Percentiles rank a stretch among this genome's conserved stretches.
phyloP scores from a whole-genome alignment of 2,797 vertebrate genomes.

The Garrulus glandarius region DNA sequence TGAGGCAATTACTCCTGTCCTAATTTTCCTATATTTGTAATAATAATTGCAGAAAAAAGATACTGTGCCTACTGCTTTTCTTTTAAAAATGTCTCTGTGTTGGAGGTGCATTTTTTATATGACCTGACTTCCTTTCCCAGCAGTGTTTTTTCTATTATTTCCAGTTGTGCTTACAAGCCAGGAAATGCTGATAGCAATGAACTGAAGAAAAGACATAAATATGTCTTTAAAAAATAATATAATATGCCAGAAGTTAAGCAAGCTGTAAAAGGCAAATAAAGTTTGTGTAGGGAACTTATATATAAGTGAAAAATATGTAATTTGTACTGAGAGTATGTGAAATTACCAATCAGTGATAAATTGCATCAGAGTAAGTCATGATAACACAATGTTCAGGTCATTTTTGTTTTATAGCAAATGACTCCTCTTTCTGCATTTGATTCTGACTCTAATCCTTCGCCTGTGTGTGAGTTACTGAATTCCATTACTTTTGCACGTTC shows the following conservation, averaged over 20 bases:
- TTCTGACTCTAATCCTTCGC: neutral
- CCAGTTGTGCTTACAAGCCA: neutral
- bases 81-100: neutral
- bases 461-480: neutral
- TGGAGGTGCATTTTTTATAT: neutral
- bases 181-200: neutral
- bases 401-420: neutral
- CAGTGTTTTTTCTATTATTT: neutral
- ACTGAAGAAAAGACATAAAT: neutral
- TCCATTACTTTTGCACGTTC: neutral
- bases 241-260: neutral
- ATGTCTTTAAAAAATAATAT: rapidly evolving
- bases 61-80: neutral
- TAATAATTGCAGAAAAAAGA: neutral
- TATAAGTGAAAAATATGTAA: neutral
- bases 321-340: neutral
- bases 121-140: neutral
- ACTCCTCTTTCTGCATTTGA: neutral
- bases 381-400: neutral
- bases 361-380: neutral
- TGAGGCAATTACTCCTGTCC: neutral
- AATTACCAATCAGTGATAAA: neutral
- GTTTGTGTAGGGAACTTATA: neutral
- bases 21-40: neutral
- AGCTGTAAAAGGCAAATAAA: neutral